Conservation (phyloP, 2,888 invertebrate species). For the Agrochola lychnidis region DNA sequence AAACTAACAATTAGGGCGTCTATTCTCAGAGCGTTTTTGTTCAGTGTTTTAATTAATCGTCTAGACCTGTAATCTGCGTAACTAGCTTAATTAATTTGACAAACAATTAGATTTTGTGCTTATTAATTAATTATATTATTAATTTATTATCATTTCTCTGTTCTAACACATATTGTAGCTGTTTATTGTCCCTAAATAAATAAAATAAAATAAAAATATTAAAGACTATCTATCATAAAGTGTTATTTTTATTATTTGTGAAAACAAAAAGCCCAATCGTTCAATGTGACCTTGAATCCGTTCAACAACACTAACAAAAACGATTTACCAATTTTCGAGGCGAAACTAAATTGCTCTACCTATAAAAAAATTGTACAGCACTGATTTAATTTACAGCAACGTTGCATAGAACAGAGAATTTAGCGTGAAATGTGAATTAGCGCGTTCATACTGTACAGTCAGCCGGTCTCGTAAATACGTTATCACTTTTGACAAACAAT, state of each 20-base stretch:
- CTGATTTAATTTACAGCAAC: conserved; percentile 59
- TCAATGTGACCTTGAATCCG: conserved; percentile 39
- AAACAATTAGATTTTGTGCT: conserved; percentile 23
- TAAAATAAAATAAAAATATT: too few species aligned
- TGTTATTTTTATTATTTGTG: neutral
- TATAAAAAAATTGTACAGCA: conserved; percentile 55
- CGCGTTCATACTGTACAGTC: conserved; percentile 28
- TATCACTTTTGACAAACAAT: neutral
- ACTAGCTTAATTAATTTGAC: conserved; percentile 12
- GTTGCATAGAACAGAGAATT: conserved; percentile 58
- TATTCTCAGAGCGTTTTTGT: conserved; percentile 33
- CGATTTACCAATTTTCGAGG: conserved; percentile 28
- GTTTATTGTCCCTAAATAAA: too few species aligned
- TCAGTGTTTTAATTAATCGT: conserved; percentile 42
- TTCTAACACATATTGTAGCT: too few species aligned
- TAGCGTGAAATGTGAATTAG: conserved; percentile 65
- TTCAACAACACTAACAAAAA: conserved; percentile 39
- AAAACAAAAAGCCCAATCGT: conserved; percentile 6
- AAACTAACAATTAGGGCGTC: conserved; percentile 30
- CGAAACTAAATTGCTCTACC: conserved; percentile 55
- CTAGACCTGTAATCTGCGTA: conserved; percentile 38
- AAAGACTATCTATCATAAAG: neutral
- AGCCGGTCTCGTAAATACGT: neutral
- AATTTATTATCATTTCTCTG: too few species aligned
- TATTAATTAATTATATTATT: conserved; percentile 9